phyloP scores from a whole-genome alignment of 2,113 vertebrate genomes.

The Sinocyclocheilus anshuiensis region DNA sequence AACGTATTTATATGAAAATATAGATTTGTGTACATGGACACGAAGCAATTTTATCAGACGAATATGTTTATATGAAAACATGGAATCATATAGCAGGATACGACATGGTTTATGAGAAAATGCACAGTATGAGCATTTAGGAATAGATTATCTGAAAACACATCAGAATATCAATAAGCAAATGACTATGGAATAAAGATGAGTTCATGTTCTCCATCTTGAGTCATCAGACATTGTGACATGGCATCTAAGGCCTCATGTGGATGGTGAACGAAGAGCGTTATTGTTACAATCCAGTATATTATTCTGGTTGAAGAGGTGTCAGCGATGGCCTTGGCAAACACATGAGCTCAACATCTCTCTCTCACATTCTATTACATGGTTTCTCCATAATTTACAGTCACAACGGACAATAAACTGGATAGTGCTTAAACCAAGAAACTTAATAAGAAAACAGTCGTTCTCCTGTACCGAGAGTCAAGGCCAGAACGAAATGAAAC shows the following conservation, averaged over 20 bases:
- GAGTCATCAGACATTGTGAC: background rate
- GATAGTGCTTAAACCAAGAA: conserved; percentile 33
- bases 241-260: background rate
- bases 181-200: background rate
- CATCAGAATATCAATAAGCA: background rate
- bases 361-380: conserved; percentile 26
- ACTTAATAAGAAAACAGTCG: conserved; percentile 17
- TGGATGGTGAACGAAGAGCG: background rate
- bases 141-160: conserved; percentile 7
- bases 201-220: conserved; percentile 10
- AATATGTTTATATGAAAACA: background rate
- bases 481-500: conserved; percentile 56
- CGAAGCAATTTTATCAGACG: background rate
- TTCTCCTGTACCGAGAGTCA: conserved; percentile 1
- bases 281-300: conserved; percentile 12
- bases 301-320: conserved; percentile 18
- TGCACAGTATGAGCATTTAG: background rate
- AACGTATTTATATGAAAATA: conserved; percentile 19
- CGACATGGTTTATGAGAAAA: background rate
- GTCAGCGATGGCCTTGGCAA: conserved; percentile 30
- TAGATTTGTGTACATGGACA: conserved; percentile 14
- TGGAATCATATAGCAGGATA: background rate
- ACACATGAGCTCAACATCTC: conserved; percentile 29
- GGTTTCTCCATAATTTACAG: conserved; percentile 17
- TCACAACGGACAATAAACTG: conserved; percentile 15